Base-by-base conservation (phyloP, 2,113 vertebrate species). In the Gallinago media region DNA sequence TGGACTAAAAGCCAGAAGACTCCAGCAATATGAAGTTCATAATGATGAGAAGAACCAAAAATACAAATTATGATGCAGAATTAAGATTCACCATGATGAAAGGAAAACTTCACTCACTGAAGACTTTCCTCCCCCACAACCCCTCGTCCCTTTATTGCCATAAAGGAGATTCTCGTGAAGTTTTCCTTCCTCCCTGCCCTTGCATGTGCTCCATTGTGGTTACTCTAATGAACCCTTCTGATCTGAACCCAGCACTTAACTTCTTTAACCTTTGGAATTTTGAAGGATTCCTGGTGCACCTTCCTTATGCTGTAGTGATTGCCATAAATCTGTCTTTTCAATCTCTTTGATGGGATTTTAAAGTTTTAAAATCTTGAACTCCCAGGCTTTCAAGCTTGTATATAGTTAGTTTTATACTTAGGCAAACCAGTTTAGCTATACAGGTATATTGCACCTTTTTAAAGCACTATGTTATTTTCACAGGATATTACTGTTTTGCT, bases 401-500 rank as follows among this genome's bases (percentile, higher is more conserved):
- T 98, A 98, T 98, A 98, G 97, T 98, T 98, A 98, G 97, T 98
- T 98, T 98, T 98, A 84, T 98, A 98, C 96, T 98, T 98, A 97
- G 96, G 94, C 95, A 92, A 97, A 96, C 97, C 97, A 96, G 97
- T 95, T 94, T 96, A 98, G 97, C 98, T 97, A 98, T 98, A 98
- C 96, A 97, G 97, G 97, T 97, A 95, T 97, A 98, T 97, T 98
- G 95, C 97, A 97, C 98, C 98, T 98, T 98, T 98, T 97, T 98
- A 97, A 98, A 98, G 98, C 97, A 98, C 98, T 98, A 97, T 96
- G 93, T 98, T 97, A 96, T 98, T 98, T 98, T 98, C 97, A 97
- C 97, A 98, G 96, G 98, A 97, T 97, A 93, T 97, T 98, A 98
- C 98, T 98, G 97, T 97, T 98, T 98, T 98, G 98, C 98, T 98